phyloP scores from a whole-genome alignment of 1,140 invertebrate species.

The Cryptotermes secundus region DNA sequence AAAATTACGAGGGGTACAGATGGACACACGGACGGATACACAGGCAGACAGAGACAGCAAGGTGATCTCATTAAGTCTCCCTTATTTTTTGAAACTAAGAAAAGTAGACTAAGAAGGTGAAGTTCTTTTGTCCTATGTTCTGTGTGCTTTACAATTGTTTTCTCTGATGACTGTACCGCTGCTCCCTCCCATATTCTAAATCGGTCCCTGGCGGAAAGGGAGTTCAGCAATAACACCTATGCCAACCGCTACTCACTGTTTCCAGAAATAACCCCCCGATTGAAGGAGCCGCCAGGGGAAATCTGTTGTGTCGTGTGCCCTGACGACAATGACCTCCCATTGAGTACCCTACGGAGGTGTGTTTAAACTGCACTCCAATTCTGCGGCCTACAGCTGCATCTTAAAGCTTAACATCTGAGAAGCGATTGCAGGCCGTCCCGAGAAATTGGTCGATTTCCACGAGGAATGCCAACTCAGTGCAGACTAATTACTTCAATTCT shows the following conservation, averaged over 20 bases:
- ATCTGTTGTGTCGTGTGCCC: background rate
- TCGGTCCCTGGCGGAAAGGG: background rate
- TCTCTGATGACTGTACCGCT: background rate
- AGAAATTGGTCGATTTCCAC: too few species aligned
- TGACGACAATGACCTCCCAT: slow-evolving; percentile 1
- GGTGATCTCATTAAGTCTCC: too few species aligned
- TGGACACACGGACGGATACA: too few species aligned
- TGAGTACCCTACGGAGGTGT: background rate
- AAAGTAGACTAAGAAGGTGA: too few species aligned
- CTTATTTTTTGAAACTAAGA: too few species aligned
- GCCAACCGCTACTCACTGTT: background rate
- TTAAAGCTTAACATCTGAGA: background rate
- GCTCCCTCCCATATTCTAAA: background rate
- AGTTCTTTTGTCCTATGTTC: too few species aligned
- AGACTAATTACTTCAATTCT: too few species aligned
- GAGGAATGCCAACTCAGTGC: too few species aligned
- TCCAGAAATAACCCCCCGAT: background rate
- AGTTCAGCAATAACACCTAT: background rate
- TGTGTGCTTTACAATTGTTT: too few species aligned
- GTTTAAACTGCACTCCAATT: background rate
- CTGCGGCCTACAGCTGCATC: background rate
- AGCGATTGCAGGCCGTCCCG: too few species aligned
- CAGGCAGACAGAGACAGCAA: too few species aligned
- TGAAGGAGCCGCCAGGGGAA: background rate
- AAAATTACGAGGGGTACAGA: too few species aligned